Evolutionary conservation across 2,888 invertebrate species (phyloP).

Genomic region (Drosophila prostipennis): DNA sequence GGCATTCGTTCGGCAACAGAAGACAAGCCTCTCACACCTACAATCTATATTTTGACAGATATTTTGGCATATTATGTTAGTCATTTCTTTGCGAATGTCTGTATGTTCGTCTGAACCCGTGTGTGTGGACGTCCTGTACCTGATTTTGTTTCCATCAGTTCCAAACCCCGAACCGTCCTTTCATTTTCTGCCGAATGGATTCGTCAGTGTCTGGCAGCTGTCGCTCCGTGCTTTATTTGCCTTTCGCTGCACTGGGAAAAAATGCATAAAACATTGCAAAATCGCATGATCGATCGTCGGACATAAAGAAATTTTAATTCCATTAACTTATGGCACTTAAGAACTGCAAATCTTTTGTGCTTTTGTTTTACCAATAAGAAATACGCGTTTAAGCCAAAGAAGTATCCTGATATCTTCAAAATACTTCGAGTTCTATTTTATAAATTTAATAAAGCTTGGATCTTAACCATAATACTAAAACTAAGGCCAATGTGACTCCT

Average conservation of each 20-base stretch:
- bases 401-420: no score
- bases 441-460: no score
- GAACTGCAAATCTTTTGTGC: no score
- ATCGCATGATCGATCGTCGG: no score
- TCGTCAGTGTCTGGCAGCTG: conserved; percentile 43
- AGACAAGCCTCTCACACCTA: conserved; percentile 30
- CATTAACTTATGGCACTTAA: no score
- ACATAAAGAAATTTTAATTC: no score
- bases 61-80: conserved; percentile 56
- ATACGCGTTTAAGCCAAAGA: no score
- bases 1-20: conserved; percentile 57
- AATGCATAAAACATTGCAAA: not conserved
- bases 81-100: conserved; percentile 4
- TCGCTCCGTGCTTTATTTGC: conserved; percentile 21
- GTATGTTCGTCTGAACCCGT: conserved; percentile 7
- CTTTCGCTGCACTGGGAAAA: conserved; percentile 3
- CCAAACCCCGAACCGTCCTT: not conserved
- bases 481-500: no score
- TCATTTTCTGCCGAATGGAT: conserved; percentile 1
- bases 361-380: no score
- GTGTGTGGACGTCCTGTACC: conserved; percentile 51
- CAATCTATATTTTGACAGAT: conserved; percentile 54
- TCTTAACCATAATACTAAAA: no score
- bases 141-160: conserved; percentile 65
- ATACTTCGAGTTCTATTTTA: no score